Base-by-base conservation (phyloP, 2,797 vertebrate genomes). In the Decapterus maruadsi region DNA sequence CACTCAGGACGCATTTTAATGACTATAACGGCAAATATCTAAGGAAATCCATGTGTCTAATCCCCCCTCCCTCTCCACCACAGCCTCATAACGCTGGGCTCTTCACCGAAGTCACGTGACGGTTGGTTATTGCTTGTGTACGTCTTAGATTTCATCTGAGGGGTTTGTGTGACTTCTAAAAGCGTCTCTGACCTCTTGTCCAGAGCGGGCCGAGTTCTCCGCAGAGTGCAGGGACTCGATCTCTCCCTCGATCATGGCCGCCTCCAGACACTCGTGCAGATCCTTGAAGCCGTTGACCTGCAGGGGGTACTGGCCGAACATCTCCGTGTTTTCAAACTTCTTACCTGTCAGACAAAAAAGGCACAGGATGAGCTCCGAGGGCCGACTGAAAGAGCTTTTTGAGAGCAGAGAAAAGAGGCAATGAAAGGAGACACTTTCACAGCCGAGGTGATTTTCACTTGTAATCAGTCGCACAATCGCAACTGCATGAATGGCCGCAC, bases 261-360 rank as follows among this genome's bases (percentile, higher is more conserved):
- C 98, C 94, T 99, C 98, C 26, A 99, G 95, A 94, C 98, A 99
- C 92, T 99, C 98, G 1, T 99, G 98, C n/a, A 99, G 95, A 92
- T 99, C 97, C 93, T 98, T 99, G 90, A 99, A 99, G 82, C 98
- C 98, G 14, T 99, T 99, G 76, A 99, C 98, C 87, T 99, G 98
- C 57, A 99, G 96, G 1, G 98, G 98, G 90, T 99, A 99, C 95
- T 99, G 98, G 73, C 98, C 98, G 84, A 99, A 99, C 97, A 97
- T 97, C 94, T 99, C 98, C 0, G 97, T 97, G 93, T 99, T 99
- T 91, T 99, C 97, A 95, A 99, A 99, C 85, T 99, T 97, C 94
- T 99, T 99, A 82, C 98, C 98, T 99, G 85, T 58, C 17, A 75
- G 71, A 73, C 70, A 11, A 53, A 0, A 11, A 43, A 5, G 31